These are phyloP conservation scores for Malurus cyaneus DNA, from an alignment of 2,113 vertebrate genomes.

Conservation along the genomic window DNA sequence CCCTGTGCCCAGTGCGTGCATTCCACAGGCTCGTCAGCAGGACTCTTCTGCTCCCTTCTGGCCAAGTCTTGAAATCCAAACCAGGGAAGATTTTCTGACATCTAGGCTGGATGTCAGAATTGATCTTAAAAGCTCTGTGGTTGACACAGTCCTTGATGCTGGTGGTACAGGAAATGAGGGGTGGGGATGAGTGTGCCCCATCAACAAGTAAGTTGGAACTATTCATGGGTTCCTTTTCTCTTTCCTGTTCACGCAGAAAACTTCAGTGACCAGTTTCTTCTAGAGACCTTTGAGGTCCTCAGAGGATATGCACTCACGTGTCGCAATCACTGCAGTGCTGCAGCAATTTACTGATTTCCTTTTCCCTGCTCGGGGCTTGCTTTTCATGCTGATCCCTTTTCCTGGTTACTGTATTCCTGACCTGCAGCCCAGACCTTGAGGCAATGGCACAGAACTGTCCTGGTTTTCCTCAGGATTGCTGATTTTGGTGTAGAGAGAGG, in stretches of 20 bases:
- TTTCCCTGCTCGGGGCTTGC: neutral
- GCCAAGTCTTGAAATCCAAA: slow-evolving; percentile 16
- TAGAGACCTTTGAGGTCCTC: neutral
- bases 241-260: neutral
- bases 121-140: neutral
- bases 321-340: neutral
- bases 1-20: neutral
- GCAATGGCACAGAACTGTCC: neutral
- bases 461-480: neutral
- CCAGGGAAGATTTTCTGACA: neutral
- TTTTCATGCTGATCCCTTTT: neutral
- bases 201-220: neutral
- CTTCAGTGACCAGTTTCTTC: neutral
- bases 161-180: neutral
- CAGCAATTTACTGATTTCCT: neutral
- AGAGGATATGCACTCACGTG: neutral
- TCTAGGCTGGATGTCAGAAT: neutral
- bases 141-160: neutral
- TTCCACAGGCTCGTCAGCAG: neutral
- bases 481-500: neutral
- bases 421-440: neutral
- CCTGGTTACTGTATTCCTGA: neutral
- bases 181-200: neutral
- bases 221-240: neutral
- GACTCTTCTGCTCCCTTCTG: slow-evolving; percentile 64